Base-by-base conservation (phyloP, 2,888 invertebrate genomes). In the Orchestes rusci region DNA sequence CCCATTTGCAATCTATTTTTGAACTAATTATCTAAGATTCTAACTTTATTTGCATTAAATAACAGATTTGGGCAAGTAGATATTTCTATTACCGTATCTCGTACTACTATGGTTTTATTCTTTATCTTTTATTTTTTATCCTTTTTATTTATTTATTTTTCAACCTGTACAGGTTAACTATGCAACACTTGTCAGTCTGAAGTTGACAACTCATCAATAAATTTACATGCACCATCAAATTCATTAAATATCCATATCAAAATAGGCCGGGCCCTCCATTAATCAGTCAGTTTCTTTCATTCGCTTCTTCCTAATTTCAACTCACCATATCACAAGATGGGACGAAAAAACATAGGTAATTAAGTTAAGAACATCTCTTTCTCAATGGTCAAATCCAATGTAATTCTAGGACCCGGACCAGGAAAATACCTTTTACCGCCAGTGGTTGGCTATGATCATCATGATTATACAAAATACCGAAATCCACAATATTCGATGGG, bases 401-500 rank as follows among this genome's bases (percentile, higher is more conserved):
- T 42, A 8, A 33, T 47, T 53, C 38, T 42, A 80, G 82, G 82
- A 35, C 83, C 83, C 39, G 82, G 82, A 2, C 82, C 82, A 18
- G 78, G 76, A 49, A 75, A 75, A 39, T 82, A 82, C 64, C 58
- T 63, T 63, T 69, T 84, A 47, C 80, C 79, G 10, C 66, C 78
- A 1, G 73, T 77, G 16, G 73, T 77, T 27, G 82, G 83, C 2
- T 79, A 69, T 63, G 62, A 68, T 8, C 57, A 64, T 13, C 82
- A 83, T 66, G 82, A 82, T 67, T 72, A 74, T 15, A 76, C 79
- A 5, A 73, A 72, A 10, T 68, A 71, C 59, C 72, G 80, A 53
- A 73, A 73, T 63, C 82, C 83, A 3, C 76, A 79, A 62, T 83
- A 71, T 64, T 76, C 77, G 35, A 75, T 83, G 63, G 76, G 77